A percentile compares a stretch with the other conserved stretches of the same genome.
phyloP scores from a whole-genome alignment of 2,888 invertebrate genomes.

The Drosophila rellima region DNA sequence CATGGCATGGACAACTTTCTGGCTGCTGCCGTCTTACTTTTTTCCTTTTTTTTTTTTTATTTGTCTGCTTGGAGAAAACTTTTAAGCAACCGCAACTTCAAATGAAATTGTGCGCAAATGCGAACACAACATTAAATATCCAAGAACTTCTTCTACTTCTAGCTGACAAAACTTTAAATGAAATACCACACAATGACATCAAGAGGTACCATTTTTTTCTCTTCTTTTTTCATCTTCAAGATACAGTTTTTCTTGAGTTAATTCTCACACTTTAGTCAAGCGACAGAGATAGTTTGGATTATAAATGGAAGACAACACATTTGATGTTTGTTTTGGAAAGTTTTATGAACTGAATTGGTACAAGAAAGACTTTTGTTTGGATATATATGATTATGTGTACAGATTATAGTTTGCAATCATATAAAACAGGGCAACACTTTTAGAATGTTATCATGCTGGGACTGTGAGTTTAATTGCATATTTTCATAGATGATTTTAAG shows the following conservation, averaged over 20 bases:
- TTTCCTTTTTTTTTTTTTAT: background rate
- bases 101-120: slow-evolving; percentile 62
- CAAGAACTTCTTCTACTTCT: slow-evolving; percentile 43
- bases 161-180: slow-evolving; percentile 54
- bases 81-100: slow-evolving; percentile 65
- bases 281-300: slow-evolving; percentile 6
- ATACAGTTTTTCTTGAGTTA: background rate
- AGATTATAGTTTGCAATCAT: slow-evolving; percentile 20
- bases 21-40: slow-evolving; percentile 28
- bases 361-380: background rate
- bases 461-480: slow-evolving; percentile 41
- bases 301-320: slow-evolving; percentile 13
- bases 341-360: background rate
- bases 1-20: slow-evolving; percentile 71
- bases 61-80: slow-evolving; percentile 31
- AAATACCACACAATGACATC: slow-evolving; percentile 31
- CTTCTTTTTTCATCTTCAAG: background rate
- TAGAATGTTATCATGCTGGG: slow-evolving; percentile 51
- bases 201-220: slow-evolving; percentile 6
- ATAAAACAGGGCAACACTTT: slow-evolving; percentile 18
- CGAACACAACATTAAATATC: slow-evolving; percentile 63
- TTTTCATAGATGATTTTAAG: slow-evolving; percentile 5
- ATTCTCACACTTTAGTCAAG: slow-evolving; percentile 8
- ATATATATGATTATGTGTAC: slow-evolving; percentile 12
- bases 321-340: slow-evolving; percentile 13